Conservation (phyloP, 2,113 vertebrate species). For the Tauraco erythrolophus region DNA sequence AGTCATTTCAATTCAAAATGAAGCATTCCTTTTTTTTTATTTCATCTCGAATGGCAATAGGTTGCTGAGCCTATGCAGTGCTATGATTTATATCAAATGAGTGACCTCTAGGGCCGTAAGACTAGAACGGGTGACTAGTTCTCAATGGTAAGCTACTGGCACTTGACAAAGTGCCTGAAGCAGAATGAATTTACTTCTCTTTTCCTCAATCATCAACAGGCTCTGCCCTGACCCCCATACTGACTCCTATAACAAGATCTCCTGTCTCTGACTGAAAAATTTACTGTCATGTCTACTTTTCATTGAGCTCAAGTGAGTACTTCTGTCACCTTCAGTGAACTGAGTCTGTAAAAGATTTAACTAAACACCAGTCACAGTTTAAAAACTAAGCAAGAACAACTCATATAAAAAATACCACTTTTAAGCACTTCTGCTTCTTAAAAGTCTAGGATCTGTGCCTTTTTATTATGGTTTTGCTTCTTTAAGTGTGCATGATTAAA, state of each 20-base stretch:
- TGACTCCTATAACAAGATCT: slow-evolving; percentile 99
- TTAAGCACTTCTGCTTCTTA: not conserved
- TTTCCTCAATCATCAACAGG: slow-evolving; percentile 99
- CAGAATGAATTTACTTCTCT: slow-evolving; percentile 99
- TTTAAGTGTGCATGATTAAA: not conserved
- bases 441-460: not conserved
- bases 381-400: slow-evolving; percentile 67
- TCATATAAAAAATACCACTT: not conserved
- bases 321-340: slow-evolving; percentile 96
- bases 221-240: slow-evolving; percentile 98
- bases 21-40: slow-evolving; percentile 83
- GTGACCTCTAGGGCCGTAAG: slow-evolving; percentile 98
- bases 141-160: slow-evolving; percentile 99
- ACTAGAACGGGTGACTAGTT: slow-evolving; percentile 99
- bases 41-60: slow-evolving; percentile 84
- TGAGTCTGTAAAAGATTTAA: slow-evolving; percentile 78
- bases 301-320: slow-evolving; percentile 93
- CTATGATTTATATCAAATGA: slow-evolving; percentile 93
- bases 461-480: not conserved
- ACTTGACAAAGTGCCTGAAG: slow-evolving; percentile 99
- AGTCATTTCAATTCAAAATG: slow-evolving; percentile 80
- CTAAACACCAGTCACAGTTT: slow-evolving; percentile 75
- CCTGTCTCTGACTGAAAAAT: slow-evolving; percentile 97
- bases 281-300: slow-evolving; percentile 95
- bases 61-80: slow-evolving; percentile 82